phyloP scores from a whole-genome alignment of 2,888 invertebrate genomes.

The Panopea generosa region DNA sequence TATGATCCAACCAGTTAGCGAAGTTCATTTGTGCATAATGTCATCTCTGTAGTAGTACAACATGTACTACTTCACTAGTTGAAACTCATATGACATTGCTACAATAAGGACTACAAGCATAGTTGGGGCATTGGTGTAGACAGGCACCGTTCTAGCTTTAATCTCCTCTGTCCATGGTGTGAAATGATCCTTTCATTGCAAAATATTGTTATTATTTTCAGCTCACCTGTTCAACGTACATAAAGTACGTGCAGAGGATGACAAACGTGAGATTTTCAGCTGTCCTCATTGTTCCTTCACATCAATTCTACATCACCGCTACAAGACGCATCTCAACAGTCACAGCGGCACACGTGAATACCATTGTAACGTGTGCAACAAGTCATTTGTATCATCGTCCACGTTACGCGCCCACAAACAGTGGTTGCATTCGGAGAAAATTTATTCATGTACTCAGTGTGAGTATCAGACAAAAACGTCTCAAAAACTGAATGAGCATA shows the following conservation, averaged over 20 bases:
- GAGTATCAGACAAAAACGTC: conserved; percentile 68
- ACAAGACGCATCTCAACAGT: conserved; percentile 66
- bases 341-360: conserved; percentile 67
- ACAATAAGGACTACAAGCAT: no score
- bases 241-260: conserved; percentile 61
- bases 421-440: conserved; percentile 70
- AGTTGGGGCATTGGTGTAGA: no score
- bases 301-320: conserved; percentile 63
- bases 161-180: no score
- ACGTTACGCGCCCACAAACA: conserved; percentile 66
- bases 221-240: conserved; percentile 70
- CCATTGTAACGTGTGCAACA: conserved; percentile 63
- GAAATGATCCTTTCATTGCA: no score
- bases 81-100: no score
- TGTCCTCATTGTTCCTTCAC: conserved; percentile 66
- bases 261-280: conserved; percentile 58
- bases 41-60: no score
- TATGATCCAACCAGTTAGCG: no score
- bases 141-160: no score
- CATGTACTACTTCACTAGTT: no score
- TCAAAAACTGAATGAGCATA: conserved; percentile 72
- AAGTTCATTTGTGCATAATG: no score
- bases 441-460: conserved; percentile 72
- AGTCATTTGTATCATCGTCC: conserved; percentile 61
- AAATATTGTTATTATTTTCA: conserved; percentile 49